phyloP scores from a whole-genome alignment of 1,140 invertebrate genomes.

The Ips nitidus region DNA sequence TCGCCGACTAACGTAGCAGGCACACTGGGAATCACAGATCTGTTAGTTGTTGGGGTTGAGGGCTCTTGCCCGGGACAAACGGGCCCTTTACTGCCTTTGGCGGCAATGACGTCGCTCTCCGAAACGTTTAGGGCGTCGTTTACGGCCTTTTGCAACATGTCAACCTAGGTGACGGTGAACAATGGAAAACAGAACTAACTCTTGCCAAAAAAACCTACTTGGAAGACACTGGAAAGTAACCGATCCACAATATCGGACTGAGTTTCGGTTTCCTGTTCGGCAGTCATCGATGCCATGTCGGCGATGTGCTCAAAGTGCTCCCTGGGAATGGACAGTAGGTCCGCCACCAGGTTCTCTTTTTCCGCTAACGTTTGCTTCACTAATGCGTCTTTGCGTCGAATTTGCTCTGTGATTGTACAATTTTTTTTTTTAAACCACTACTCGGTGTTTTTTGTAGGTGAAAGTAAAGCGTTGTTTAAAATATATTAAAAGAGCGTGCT shows the following conservation, averaged over 20 bases:
- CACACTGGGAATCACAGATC: slow-evolving; percentile 43
- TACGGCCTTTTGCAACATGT: slow-evolving; percentile 54
- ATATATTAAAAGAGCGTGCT: no score
- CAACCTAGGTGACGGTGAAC: slow-evolving; percentile 44
- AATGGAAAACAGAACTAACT: slow-evolving; percentile 7
- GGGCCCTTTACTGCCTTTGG: slow-evolving; percentile 42
- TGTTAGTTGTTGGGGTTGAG: neutral
- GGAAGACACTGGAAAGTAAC: slow-evolving; percentile 69
- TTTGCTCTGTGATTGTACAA: slow-evolving; percentile 59
- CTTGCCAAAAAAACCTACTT: slow-evolving; percentile 43
- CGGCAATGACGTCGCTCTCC: slow-evolving; percentile 55
- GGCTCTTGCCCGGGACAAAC: slow-evolving; percentile 44
- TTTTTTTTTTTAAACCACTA: neutral
- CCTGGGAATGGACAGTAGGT: slow-evolving; percentile 73
- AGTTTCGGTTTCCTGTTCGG: neutral
- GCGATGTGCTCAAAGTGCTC: slow-evolving; percentile 68
- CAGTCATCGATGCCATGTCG: slow-evolving; percentile 60
- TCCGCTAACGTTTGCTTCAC: slow-evolving; percentile 72
- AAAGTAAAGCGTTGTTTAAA: no score
- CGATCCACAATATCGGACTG: slow-evolving; percentile 55
- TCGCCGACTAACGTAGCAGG: slow-evolving; percentile 57
- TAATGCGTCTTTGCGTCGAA: slow-evolving; percentile 70
- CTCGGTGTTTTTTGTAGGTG: no score
- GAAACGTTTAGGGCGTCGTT: slow-evolving; percentile 56
- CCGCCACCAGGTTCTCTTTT: slow-evolving; percentile 73